Evolutionary conservation across 2,113 vertebrate genomes (phyloP).

Genomic region (Phoenicopterus ruber): DNA sequence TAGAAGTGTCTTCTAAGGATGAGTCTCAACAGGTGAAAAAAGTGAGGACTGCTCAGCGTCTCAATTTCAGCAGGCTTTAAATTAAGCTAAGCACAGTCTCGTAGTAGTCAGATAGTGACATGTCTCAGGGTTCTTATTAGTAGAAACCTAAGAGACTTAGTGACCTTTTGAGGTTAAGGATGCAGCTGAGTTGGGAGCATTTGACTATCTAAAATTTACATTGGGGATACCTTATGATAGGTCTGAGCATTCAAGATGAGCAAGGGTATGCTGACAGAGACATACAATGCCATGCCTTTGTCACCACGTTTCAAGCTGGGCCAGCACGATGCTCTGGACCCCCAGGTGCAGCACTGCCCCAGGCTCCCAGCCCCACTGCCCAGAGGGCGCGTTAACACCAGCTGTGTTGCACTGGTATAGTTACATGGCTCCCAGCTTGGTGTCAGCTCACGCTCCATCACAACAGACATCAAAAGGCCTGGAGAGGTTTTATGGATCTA

Average conservation of each 20-base stretch:
- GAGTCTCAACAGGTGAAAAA: not conserved
- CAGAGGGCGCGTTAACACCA: rapidly evolving
- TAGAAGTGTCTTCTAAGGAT: not conserved
- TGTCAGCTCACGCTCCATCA: not conserved
- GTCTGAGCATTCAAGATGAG: not conserved
- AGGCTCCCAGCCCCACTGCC: not conserved
- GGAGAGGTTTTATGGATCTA: not conserved
- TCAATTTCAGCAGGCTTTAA: not conserved
- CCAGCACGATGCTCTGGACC: rapidly evolving
- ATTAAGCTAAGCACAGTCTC: not conserved
- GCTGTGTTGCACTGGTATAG: not conserved
- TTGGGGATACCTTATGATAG: not conserved
- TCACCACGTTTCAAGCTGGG: not conserved
- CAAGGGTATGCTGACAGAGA: not conserved
- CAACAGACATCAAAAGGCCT: not conserved
- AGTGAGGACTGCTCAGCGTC: not conserved
- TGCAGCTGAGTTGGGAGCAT: not conserved
- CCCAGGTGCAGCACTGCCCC: not conserved
- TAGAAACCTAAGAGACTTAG: not conserved
- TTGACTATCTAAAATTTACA: not conserved
- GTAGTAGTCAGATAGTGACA: not conserved
- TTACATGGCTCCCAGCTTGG: not conserved
- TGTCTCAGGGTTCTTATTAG: not conserved
- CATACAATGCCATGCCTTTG: not conserved
- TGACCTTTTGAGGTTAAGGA: not conserved